These are phyloP conservation scores for Pectinophora gossypiella DNA, from an alignment of 1,140 invertebrate genomes.

Conservation along the genomic window DNA sequence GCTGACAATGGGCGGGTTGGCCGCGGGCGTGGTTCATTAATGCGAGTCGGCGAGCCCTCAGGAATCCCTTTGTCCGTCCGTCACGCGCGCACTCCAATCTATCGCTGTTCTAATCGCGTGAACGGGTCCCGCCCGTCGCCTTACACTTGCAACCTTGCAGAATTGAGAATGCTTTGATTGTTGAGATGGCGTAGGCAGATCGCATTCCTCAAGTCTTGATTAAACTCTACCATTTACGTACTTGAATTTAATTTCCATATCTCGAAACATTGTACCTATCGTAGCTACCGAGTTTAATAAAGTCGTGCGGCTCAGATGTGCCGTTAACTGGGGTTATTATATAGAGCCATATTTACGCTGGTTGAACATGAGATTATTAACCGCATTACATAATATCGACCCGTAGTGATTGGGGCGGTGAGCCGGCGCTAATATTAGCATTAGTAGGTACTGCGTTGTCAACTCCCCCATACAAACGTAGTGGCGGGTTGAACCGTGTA, in stretches of 20 bases:
- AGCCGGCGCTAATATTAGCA: conserved; percentile 3
- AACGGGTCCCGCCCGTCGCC: conserved; percentile 3
- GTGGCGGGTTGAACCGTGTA: not conserved
- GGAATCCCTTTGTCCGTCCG: conserved; percentile 47
- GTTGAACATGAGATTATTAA: not conserved
- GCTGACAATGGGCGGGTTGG: conserved; percentile 28
- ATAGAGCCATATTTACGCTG: too few relatives aligned
- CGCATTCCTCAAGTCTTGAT: too few relatives aligned
- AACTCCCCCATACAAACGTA: not conserved
- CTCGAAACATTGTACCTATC: too few relatives aligned
- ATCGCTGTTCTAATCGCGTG: conserved; percentile 27
- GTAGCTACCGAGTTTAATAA: too few relatives aligned
- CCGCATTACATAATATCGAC: not conserved
- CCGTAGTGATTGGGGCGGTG: not conserved
- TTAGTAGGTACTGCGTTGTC: not conserved
- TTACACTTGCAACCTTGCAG: too few relatives aligned
- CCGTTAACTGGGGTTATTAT: too few relatives aligned
- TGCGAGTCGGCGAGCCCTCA: conserved; percentile 26
- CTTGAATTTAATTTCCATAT: too few relatives aligned
- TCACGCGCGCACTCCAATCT: conserved; percentile 34
- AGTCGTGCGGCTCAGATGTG: too few relatives aligned
- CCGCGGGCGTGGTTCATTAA: conserved; percentile 40
- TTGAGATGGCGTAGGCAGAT: too few relatives aligned
- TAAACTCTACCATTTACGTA: too few relatives aligned
- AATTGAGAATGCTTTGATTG: too few relatives aligned